These are phyloP conservation scores for Rhizomys pruinosus DNA, from an alignment of 2,113 vertebrate genomes.

Conservation along the genomic window DNA sequence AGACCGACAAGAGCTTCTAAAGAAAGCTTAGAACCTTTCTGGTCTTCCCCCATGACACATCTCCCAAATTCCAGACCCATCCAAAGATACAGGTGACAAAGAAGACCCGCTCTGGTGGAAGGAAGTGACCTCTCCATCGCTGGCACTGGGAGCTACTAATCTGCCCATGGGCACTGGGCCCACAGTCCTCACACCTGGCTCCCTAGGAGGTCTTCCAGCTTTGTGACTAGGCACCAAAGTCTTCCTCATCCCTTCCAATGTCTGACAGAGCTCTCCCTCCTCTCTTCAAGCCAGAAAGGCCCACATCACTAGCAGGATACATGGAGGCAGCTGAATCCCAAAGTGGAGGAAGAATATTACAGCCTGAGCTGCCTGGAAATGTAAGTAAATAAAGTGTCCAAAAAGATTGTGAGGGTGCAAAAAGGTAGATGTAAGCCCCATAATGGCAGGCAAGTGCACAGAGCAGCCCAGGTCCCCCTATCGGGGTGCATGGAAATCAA, in stretches of 20 bases:
- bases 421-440: rapidly evolving
- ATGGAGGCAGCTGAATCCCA: background rate
- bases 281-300: background rate
- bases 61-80: background rate
- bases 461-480: background rate
- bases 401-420: background rate
- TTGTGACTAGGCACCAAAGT: background rate
- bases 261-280: background rate
- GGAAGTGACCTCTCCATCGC: background rate
- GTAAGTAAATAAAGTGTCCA: rapidly evolving
- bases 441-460: rapidly evolving
- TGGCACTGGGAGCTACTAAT: rapidly evolving
- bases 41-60: background rate
- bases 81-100: background rate
- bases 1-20: background rate
- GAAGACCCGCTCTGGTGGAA: background rate
- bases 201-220: background rate
- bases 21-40: background rate
- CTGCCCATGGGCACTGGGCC: background rate
- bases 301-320: background rate
- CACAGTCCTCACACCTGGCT: background rate
- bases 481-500: rapidly evolving
- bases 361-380: background rate
- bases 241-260: background rate
- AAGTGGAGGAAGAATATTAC: background rate